Base-by-base conservation (phyloP, 2,797 vertebrate genomes). In the Gymnodraco acuticeps region DNA sequence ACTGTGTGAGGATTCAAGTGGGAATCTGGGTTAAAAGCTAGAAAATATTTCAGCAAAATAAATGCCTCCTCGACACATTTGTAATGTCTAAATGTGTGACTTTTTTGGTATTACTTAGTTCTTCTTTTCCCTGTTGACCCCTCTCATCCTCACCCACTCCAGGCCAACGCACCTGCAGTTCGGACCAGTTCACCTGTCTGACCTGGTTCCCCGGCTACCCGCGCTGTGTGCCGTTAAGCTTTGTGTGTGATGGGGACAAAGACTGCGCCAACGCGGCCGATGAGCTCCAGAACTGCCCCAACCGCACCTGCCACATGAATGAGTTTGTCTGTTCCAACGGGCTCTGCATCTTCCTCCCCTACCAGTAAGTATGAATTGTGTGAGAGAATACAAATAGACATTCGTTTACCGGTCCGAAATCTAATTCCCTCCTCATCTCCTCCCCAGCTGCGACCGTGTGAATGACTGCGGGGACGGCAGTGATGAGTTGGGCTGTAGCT, bases 401-500 rank as follows among this genome's bases (percentile, higher is more conserved):
- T 65, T 52, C 10, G 2, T 65, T 70, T 16, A 27, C n/a, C 3
- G 10, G 27, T 53, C 27, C 6, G 0, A 2, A 64, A 47, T 68
- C 6, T 15, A 41, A 38, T 54, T 61, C 2, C 33, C 2, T 10
- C 10, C 7, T 43, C n/a, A 65, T 50, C 38, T 68, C 41, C 55
- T 67, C 66, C 33, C 4, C 88, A 99, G 97, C 70, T 99, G 98
- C 82, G 98, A 99, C 88, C 94, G 93, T 3, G 93, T 95, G 43
- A 96, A 98, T 4, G 97, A 99, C 93, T 99, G 98, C 48, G 98
- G 97, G 16, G 98, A 99, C 4, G 95, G 94, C 87, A 98, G 97
- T 0, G 98, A 99, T 48, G 98, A 99, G 89, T 85, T 94, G 67
- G 92, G 88, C 43, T 99, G 98, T 17, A 76, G 85, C 1, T 99